Conservation (phyloP, 2,888 invertebrate species). For the Vesta saturnalis region DNA sequence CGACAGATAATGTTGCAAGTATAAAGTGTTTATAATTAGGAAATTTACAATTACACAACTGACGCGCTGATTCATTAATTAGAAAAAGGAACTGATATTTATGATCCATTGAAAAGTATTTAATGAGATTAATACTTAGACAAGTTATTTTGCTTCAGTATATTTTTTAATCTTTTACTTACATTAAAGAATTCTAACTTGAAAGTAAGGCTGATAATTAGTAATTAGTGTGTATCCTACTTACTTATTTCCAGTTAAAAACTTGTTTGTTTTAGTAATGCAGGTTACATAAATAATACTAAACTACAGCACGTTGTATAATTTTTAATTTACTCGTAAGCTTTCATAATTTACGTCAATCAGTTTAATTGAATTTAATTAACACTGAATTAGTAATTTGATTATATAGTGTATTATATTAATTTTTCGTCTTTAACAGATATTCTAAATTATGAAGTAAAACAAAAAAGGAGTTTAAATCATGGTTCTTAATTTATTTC, state of each 20-base stretch:
- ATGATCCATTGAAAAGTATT: not conserved
- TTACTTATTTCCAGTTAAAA: conserved; percentile 33
- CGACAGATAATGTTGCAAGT: too few relatives aligned
- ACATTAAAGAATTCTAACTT: conserved; percentile 39
- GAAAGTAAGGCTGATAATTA: conserved; percentile 39
- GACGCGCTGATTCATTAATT: not conserved
- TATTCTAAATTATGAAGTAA: not conserved
- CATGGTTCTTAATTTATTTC: too few relatives aligned
- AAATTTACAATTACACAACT: not conserved
- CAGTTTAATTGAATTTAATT: conserved; percentile 20
- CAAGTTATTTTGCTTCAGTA: not conserved
- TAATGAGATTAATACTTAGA: not conserved
- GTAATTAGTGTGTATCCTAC: conserved; percentile 38
- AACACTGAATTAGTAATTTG: conserved; percentile 1
- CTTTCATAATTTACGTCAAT: conserved; percentile 23
- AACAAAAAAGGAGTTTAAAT: not conserved
- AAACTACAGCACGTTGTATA: conserved; percentile 2
- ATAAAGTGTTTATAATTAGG: not conserved
- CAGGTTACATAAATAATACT: conserved; percentile 24
- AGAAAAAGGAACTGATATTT: not conserved
- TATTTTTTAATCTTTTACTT: conserved; percentile 35
- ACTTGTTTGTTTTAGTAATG: conserved; percentile 40
- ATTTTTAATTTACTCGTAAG: not conserved
- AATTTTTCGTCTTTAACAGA: not conserved
- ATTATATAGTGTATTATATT: too few relatives aligned